Evolutionary conservation across 2,888 invertebrate species (phyloP), one percentile per base, ranked within the genome.

Genomic region (Pandemis heparana): DNA sequence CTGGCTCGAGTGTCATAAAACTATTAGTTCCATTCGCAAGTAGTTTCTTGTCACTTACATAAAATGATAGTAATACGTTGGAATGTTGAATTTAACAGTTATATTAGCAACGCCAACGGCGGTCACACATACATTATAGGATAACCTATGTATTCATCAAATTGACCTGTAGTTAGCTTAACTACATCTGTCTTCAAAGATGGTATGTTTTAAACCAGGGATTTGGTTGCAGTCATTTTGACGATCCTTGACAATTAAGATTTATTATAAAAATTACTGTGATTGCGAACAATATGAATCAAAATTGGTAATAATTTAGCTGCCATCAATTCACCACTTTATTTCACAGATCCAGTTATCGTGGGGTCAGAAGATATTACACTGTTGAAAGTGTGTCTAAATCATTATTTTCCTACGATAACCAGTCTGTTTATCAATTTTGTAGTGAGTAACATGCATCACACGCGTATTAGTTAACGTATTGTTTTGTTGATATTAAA

Each of bases 41-140:
- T 48, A 32, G n/a, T 16, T 51, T n/a, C 65, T 65, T 16, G 51
- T 51, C 59, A 75, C 46, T 51, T 38, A 32, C 62, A 65, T 65
- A 38, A 53, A 53, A 53, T 53, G 53, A 18, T 53, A n/a, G 53
- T 59, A 70, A 69, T 62, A 74, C 53, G 56, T 62, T 75, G 75
- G 75, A 77, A 77, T 77, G 77, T 77, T 61, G 69, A 71, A 75
- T 73, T 56, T 48, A 41, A 64, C 10, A 18, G 64, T 51, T 61
- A 38, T 18, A 18, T 64, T 64, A 16, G 56, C 67, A 39, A n/a
- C 18, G 69, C 69, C 51, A 53, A 53, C 41, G 9, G 39, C 48
- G 39, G 46, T 65, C 59, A 46, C 43, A 6, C 43, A 53, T 66
- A 60, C 32, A 63, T 12, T 41, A n/a, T 65, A 39, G 12, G 12